Base-by-base conservation (phyloP, 35 echinoderm and acorn worm genomes). In the Heliocidaris erythrogramma region DNA sequence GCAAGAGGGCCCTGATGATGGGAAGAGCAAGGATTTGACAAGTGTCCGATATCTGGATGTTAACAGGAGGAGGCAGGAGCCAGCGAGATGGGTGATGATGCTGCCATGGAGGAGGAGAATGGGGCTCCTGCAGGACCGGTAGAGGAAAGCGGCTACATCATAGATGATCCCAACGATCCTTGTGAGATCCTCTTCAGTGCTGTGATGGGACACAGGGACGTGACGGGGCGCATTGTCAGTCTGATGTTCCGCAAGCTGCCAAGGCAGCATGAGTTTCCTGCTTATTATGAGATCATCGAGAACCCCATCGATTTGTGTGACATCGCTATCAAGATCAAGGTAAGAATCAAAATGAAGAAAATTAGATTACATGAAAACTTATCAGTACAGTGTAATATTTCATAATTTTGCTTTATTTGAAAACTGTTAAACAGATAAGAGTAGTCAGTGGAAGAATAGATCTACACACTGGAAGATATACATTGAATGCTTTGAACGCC, bases 241-340 rank as follows among this genome's bases (percentile, higher is more conserved):
- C 93, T 96, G 24, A 91, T 99, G 31, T 99, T 99, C 88, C 93
- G 97, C 60, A 99, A 99, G 96, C 96, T 99, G 31, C 98, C 98
- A 24, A 93, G 95, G 90, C 96, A 94, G 32, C 95, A 97, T 3
- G 93, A 97, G 29, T 97, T 97, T 78, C 98, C 98, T 49, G 98
- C 95, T 30, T 99, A 99, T 60, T 99, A 99, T 93, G 98, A 99
- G 48, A 95, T 99, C 61, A 99, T 99, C 48, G 93, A 96, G 21
- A 86, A 99, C 17, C 98, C 98, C 35, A 99, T 99, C 85, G 98
- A 99, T 92, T 49, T 99, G 94, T 97, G 97, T 94, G 97, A 94
- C 69, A 99, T 99, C 48, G 98, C 98, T 48, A 97, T 95, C 84
- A 99, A 97, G 47, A 90, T 99, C 12, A 95, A 95, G 96, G 98